These are phyloP conservation scores for Python bivittatus DNA, from an alignment of 2,113 vertebrate genomes.

Conservation along the genomic window DNA sequence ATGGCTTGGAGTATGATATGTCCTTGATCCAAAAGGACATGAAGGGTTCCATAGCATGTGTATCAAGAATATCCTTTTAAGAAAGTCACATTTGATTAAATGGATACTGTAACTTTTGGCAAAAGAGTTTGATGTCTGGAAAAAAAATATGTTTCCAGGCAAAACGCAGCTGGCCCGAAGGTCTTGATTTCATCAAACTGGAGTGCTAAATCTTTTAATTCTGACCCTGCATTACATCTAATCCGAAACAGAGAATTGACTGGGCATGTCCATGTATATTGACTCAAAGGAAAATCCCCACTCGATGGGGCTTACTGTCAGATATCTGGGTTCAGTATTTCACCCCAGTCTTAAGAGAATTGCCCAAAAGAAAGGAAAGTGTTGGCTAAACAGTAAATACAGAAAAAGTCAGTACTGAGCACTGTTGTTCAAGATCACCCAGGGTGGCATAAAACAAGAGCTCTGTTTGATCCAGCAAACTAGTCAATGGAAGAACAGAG, in stretches of 20 bases:
- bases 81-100: slow-evolving; percentile 47
- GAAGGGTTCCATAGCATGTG: neutral
- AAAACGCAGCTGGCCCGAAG: slow-evolving; percentile 54
- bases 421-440: neutral
- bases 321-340: neutral
- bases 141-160: slow-evolving; percentile 45
- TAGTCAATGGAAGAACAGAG: neutral
- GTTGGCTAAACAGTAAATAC: neutral
- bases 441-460: neutral
- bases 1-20: neutral
- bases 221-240: slow-evolving; percentile 1
- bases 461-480: neutral
- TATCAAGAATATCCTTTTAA: slow-evolving; percentile 45
- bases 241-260: neutral
- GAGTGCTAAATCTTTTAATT: slow-evolving; percentile 66
- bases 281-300: neutral
- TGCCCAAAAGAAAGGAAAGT: neutral
- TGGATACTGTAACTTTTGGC: slow-evolving; percentile 42
- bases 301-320: neutral
- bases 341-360: neutral
- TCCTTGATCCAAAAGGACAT: slow-evolving; percentile 24
- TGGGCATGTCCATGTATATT: neutral
- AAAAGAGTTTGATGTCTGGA: slow-evolving; percentile 37
- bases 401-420: neutral
- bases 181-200: slow-evolving; percentile 69